Percentiles rank a stretch among this genome's conserved stretches.
Evolutionary conservation across 2,113 vertebrate species (phyloP).

Genomic region (Macquaria australasica): DNA sequence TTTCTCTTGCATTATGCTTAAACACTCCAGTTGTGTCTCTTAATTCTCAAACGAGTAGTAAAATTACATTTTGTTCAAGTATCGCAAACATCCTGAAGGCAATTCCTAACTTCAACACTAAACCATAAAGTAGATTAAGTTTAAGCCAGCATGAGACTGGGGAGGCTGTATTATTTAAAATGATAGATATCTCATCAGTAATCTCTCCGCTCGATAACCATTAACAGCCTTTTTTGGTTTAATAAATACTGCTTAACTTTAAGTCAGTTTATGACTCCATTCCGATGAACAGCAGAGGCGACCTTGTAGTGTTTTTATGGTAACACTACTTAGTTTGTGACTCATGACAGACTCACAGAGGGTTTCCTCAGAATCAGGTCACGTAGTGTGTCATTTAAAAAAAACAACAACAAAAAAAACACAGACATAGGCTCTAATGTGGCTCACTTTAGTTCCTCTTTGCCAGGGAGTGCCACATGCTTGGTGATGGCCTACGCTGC

Average conservation of each 20-base stretch:
- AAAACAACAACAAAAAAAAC: background rate
- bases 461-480: background rate
- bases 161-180: too few relatives aligned
- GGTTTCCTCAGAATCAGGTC: background rate
- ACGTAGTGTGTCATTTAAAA: background rate
- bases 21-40: background rate
- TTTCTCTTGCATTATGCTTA: too few relatives aligned
- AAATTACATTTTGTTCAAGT: background rate
- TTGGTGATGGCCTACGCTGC: conserved; percentile 16
- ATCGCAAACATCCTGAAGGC: background rate
- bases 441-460: background rate
- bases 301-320: background rate
- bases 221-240: background rate
- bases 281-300: background rate
- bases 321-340: background rate
- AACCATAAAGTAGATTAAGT: background rate
- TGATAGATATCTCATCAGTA: background rate
- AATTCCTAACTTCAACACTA: background rate
- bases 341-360: background rate
- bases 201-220: background rate
- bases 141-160: background rate
- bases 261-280: background rate
- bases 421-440: background rate
- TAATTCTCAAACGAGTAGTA: background rate
- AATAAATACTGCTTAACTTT: too few relatives aligned